Conservation (phyloP, 2,888 invertebrate genomes). For the Eilema depressum region DNA sequence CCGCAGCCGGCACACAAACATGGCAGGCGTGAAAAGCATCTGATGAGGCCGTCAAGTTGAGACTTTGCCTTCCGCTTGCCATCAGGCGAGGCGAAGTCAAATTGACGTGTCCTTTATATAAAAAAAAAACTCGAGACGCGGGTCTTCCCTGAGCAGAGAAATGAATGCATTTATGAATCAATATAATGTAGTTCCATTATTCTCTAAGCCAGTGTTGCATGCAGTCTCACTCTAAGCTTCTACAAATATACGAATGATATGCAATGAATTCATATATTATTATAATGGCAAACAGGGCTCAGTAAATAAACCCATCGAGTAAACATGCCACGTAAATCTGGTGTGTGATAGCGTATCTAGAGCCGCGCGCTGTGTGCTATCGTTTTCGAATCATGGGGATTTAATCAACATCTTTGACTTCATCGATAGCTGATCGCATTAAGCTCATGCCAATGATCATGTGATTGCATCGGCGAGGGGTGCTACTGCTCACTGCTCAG, state of each 20-base stretch:
- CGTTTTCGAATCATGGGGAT: neutral
- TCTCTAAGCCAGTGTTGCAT: neutral
- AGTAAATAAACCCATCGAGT: neutral
- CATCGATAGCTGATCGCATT: neutral
- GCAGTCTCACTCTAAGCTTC: neutral
- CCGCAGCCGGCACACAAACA: no score
- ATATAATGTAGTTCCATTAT: neutral
- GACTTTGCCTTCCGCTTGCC: no score
- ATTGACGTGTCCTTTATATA: no score
- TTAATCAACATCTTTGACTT: neutral
- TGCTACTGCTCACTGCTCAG: no score
- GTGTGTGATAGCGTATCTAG: constrained; percentile 2
- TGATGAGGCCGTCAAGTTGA: no score
- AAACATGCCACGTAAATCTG: neutral
- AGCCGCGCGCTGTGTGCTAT: neutral
- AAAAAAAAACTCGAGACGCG: neutral
- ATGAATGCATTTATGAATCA: neutral
- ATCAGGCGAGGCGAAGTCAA: no score
- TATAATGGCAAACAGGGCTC: neutral
- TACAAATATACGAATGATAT: neutral
- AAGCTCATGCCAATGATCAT: neutral
- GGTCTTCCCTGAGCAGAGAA: neutral
- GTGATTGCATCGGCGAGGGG: neutral
- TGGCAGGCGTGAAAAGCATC: no score
- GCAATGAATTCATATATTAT: neutral